Evolutionary conservation across 2,888 invertebrate genomes (phyloP), one percentile per base, ranked within the genome.

Genomic region (Hermodice carunculata): DNA sequence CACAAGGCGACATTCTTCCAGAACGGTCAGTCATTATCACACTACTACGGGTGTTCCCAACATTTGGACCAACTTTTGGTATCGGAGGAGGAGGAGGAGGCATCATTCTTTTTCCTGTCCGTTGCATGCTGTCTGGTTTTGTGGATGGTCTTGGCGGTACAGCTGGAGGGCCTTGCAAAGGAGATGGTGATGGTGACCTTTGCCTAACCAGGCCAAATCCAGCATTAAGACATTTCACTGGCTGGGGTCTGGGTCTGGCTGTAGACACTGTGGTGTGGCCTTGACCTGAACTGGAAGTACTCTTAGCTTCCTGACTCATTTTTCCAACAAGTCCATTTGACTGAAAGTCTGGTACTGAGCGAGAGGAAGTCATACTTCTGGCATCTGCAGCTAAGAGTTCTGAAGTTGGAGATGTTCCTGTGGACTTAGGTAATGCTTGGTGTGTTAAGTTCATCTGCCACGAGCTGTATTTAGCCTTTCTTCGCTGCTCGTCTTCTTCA

Each of bases 401-500:
- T 24, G 28, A 14, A 28, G 26, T 11, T 46, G 46, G 22, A 46
- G 46, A 19, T 28, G 26, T 28, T 19, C 22, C n/a, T n/a, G n/a
- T n/a, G n/a, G n/a, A n/a, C n/a, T n/a, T n/a, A n/a, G n/a, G n/a
- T n/a, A n/a, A n/a, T n/a, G n/a, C n/a, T n/a, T n/a, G n/a, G n/a
- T n/a, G n/a, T n/a, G n/a, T n/a, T n/a, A n/a, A n/a, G n/a, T n/a
- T n/a, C n/a, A n/a, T 22, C 34, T 46, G 28, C 26, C 29, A 28
- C 6, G 48, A 22, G n/a, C 58, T 46, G 29, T 66, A 65, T 42
- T 46, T 34, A 24, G 63, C 44, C 22, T 52, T 46, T 19, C 71
- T 34, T 11, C 71, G 58, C 6, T 42, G 34, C 40, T 69, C 71
- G 49, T 71, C 71, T 26, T 67, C 67, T 34, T 49, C 19, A n/a